Conservation (phyloP, 2,888 invertebrate genomes). For the Acleris emargana region DNA sequence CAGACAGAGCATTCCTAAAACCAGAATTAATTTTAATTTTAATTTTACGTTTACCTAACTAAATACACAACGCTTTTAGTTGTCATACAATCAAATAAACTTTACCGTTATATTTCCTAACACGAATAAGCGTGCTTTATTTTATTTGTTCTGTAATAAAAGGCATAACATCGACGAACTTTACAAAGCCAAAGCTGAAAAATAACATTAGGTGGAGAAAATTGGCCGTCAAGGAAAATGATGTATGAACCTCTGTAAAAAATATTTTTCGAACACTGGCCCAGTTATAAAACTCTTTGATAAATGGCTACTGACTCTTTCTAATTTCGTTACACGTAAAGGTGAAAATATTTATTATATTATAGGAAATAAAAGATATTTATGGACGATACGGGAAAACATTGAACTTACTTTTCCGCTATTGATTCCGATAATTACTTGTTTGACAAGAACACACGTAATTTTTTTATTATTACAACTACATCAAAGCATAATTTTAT, state of each 20-base stretch:
- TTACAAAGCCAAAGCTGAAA: slow-evolving; percentile 45
- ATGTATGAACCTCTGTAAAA: slow-evolving; percentile 67
- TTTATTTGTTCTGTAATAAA: slow-evolving; percentile 20
- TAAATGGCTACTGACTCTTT: slow-evolving; percentile 56
- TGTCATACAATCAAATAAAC: background rate
- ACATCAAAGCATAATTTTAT: too few relatives aligned
- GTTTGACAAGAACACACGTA: too few relatives aligned
- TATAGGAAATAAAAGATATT: background rate
- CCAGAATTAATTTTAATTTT: too few relatives aligned
- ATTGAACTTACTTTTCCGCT: too few relatives aligned
- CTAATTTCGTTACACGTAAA: slow-evolving; percentile 30
- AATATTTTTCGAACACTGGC: slow-evolving; percentile 55
- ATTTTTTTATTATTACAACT: too few relatives aligned
- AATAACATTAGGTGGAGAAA: slow-evolving; percentile 62
- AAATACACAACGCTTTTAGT: too few relatives aligned
- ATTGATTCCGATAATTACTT: too few relatives aligned
- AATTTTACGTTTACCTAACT: too few relatives aligned
- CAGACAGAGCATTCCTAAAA: too few relatives aligned
- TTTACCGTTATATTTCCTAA: too few relatives aligned
- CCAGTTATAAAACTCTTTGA: slow-evolving; percentile 61
- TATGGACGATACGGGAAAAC: too few relatives aligned
- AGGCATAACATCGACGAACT: slow-evolving; percentile 13
- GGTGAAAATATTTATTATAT: slow-evolving; percentile 5
- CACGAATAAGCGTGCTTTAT: background rate
- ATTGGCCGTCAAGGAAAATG: slow-evolving; percentile 72